These are phyloP conservation scores for Copidosoma aretas DNA, from an alignment of 2,888 invertebrate genomes.

Conservation along the genomic window DNA sequence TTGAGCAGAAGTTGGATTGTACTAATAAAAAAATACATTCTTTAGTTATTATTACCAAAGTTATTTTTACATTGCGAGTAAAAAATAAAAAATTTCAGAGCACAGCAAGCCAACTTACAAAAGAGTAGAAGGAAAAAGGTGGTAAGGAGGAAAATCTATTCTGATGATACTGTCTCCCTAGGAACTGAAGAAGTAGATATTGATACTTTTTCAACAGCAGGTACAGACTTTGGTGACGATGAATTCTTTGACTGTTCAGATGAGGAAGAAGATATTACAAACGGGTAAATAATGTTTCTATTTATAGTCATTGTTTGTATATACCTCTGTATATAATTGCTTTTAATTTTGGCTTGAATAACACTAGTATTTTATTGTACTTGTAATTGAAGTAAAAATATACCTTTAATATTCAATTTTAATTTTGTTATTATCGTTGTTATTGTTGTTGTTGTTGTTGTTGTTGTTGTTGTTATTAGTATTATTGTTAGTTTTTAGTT, in stretches of 20 bases:
- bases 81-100: conserved; percentile 40
- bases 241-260: conserved; percentile 61
- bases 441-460: too few species aligned
- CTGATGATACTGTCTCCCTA: conserved; percentile 49
- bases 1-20: background rate
- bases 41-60: background rate
- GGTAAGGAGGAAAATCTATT: conserved; percentile 45
- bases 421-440: too few species aligned
- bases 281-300: conserved; percentile 50
- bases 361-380: background rate
- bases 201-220: conserved; percentile 55
- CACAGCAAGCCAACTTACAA: conserved; percentile 50
- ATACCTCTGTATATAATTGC: conserved; percentile 33
- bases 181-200: conserved; percentile 55
- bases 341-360: conserved; percentile 21
- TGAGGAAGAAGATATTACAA: conserved; percentile 50
- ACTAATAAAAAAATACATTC: background rate
- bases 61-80: background rate
- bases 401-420: conserved; percentile 1
- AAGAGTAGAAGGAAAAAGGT: conserved; percentile 47
- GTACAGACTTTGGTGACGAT: conserved; percentile 57
- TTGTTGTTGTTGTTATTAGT: too few species aligned
- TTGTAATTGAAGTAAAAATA: background rate
- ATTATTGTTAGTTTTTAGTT: background rate
- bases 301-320: conserved; percentile 26